Evolutionary conservation across 2,797 vertebrate genomes (phyloP), one percentile per base, ranked within the genome.

Genomic region (Eupleurogrammus muticus): DNA sequence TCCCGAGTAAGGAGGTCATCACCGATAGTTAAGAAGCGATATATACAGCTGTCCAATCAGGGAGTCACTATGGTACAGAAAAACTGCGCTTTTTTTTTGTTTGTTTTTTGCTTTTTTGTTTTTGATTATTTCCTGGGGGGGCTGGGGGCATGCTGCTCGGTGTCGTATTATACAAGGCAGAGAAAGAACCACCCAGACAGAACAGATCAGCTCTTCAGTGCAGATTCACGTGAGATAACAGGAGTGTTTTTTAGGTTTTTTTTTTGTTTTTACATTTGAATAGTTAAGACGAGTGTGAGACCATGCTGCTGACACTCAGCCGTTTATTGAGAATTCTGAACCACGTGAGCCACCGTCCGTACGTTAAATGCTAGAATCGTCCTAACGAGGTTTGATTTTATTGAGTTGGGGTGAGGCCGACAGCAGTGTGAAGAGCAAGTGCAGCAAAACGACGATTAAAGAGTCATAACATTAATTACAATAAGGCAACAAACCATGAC

Each of bases 401-500:
- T 81, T 81, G 63, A 81, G 68, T 73, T 32, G 16, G 75, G 34
- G 51, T 28, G 50, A 85, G 69, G 84, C 66, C 32, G 21, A 80
- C 56, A 86, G 80, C 83, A 75, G 77, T 66, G 75, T 79, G 80
- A 87, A 80, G 78, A 90, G 80, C 70, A 72, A 87, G 85, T 81
- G 85, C 89, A 86, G 87, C 73, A 62, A 85, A 82, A 85, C 63
- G 35, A 71, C 78, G 69, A 87, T 89, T 84, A 73, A 80, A 91
- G 84, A 80, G 78, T 81, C 89, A 80, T 79, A 81, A 83, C 73
- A 77, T 81, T 69, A 86, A 85, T 79, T 74, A 70, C 75, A 82
- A 84, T 93, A 94, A 95, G 93, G 93, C 93, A 94, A 94, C 89
- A 89, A 87, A 93, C 74, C 76, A 89, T 74, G 66, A 91, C 79